Conservation (phyloP, 2,797 vertebrate species). For the Jordanella pulchra region DNA sequence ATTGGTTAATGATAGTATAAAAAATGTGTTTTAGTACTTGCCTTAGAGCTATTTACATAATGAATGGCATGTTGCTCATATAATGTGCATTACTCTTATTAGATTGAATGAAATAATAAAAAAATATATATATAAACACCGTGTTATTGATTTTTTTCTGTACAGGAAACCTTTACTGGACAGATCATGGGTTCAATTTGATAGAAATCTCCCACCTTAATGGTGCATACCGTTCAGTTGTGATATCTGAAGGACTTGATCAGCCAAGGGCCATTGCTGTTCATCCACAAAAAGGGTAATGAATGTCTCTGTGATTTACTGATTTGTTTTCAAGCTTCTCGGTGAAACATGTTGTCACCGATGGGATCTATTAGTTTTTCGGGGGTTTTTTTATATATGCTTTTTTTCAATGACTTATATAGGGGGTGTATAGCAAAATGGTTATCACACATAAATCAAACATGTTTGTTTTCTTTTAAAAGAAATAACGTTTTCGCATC, state of each 20-base stretch:
- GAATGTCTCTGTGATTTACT: background rate
- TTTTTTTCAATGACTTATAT: background rate
- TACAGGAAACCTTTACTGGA: slow-evolving; percentile 97
- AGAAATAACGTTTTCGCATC: background rate
- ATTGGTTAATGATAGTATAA: background rate
- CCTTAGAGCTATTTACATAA: background rate
- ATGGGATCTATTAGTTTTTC: background rate
- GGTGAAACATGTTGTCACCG: background rate
- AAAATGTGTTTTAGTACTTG: background rate
- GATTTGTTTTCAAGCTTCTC: background rate
- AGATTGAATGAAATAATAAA: background rate
- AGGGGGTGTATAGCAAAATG: background rate
- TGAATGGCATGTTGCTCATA: background rate
- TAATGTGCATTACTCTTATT: background rate
- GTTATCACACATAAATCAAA: background rate
- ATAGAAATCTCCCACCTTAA: slow-evolving; percentile 95
- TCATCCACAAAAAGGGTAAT: slow-evolving; percentile 95
- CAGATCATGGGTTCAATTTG: slow-evolving; percentile 95
- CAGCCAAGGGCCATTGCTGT: slow-evolving; percentile 93
- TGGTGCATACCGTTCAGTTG: slow-evolving; percentile 92
- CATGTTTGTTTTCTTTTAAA: background rate
- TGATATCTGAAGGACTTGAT: slow-evolving; percentile 94
- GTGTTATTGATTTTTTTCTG: slow-evolving; percentile 3
- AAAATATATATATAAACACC: background rate
- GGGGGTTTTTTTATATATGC: background rate